Evolutionary conservation across 2,888 invertebrate species (phyloP).

Genomic region (Incurvaria masculella): DNA sequence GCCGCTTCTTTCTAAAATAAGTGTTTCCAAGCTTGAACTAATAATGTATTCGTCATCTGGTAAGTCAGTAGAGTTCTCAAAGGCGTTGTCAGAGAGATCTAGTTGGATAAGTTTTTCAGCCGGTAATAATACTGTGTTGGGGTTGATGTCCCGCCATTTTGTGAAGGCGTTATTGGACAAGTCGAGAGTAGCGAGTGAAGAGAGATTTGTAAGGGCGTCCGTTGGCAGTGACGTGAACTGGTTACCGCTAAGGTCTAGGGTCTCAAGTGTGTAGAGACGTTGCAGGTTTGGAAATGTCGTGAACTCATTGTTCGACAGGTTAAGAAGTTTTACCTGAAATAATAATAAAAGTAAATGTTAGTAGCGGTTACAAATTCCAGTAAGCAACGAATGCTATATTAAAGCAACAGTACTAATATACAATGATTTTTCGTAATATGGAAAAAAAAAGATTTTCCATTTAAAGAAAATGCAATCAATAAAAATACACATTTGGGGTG

Average conservation of each 20-base stretch:
- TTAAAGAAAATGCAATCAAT: no score
- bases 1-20: constrained; percentile 62
- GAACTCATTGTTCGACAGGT: constrained; percentile 65
- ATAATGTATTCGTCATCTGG: constrained; percentile 51
- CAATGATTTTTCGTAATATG: not conserved
- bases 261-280: constrained; percentile 29
- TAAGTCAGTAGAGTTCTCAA: constrained; percentile 49
- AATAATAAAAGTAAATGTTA: constrained; percentile 14
- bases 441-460: no score
- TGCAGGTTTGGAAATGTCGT: constrained; percentile 47
- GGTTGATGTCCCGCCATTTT: constrained; percentile 55
- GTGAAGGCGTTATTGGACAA: constrained; percentile 61
- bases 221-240: constrained; percentile 44
- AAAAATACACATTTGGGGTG: no score
- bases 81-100: constrained; percentile 63
- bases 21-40: constrained; percentile 54
- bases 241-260: constrained; percentile 47
- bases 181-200: constrained; percentile 56
- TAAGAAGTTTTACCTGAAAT: constrained; percentile 61
- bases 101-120: constrained; percentile 53
- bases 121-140: constrained; percentile 46
- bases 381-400: not conserved
- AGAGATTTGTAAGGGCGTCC: constrained; percentile 50
- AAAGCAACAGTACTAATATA: constrained; percentile 5
- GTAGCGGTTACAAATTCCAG: not conserved